A percentile compares a stretch with the other conserved stretches of the same genome.
These are phyloP conservation scores for Campaea margaritaria DNA, from an alignment of 2,888 invertebrate genomes.

Conservation along the genomic window DNA sequence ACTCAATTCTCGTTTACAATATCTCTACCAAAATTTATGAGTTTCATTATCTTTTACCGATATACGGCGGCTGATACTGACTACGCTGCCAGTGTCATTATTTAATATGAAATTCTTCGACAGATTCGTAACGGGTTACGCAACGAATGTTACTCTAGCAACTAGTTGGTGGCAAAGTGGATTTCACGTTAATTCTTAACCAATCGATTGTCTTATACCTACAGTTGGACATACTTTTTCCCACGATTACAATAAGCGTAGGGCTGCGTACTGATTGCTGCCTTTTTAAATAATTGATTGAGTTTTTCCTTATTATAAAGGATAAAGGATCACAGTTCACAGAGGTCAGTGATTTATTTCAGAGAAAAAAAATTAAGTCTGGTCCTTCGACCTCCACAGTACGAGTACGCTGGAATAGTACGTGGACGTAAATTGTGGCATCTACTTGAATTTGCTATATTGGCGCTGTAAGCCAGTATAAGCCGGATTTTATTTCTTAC, in stretches of 20 bases:
- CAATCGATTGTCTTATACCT: conserved; percentile 42
- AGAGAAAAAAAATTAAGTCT: too few relatives aligned
- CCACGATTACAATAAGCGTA: conserved; percentile 49
- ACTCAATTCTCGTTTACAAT: conserved; percentile 17
- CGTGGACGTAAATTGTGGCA: too few relatives aligned
- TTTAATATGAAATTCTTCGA: conserved; percentile 28
- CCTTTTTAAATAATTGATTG: too few relatives aligned
- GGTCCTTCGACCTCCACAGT: too few relatives aligned
- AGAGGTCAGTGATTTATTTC: neutral
- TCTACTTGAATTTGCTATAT: too few relatives aligned
- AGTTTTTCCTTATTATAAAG: neutral
- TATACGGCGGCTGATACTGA: conserved; percentile 11
- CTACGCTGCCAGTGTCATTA: conserved; percentile 14
- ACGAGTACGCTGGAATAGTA: too few relatives aligned
- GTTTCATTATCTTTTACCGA: conserved; percentile 18
- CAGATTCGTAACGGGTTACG: conserved; percentile 32
- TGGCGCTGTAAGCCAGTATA: too few relatives aligned
- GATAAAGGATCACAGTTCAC: too few relatives aligned
- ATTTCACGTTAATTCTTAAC: conserved; percentile 41
- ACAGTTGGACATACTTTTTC: conserved; percentile 46
- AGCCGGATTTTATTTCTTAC: too few relatives aligned
- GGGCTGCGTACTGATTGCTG: conserved; percentile 3
- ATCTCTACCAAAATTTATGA: conserved; percentile 26
- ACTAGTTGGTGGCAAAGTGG: conserved; percentile 41
- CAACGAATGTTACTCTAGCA: conserved; percentile 40